Evolutionary conservation across 2,888 invertebrate species (phyloP).

Genomic region (Drosophila colorata): DNA sequence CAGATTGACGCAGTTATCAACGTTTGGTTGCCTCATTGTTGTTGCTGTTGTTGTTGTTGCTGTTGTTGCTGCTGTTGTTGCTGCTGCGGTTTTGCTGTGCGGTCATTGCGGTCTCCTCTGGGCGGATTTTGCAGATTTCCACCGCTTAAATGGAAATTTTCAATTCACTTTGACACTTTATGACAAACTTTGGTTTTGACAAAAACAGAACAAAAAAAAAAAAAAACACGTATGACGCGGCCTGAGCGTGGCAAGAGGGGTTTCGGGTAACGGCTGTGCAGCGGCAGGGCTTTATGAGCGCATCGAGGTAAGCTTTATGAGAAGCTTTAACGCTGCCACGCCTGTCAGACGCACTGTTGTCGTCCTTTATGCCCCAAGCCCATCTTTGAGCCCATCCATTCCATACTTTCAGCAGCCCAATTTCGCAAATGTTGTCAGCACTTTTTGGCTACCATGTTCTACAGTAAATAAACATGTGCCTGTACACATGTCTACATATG

Average conservation of each 20-base stretch:
- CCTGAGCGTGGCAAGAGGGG: not conserved
- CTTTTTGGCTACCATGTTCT: slow-evolving; percentile 58
- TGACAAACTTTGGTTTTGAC: slow-evolving; percentile 76
- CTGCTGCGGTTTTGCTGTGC: slow-evolving; percentile 54
- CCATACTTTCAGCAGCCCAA: slow-evolving; percentile 34
- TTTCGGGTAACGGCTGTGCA: not conserved
- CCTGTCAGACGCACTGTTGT: slow-evolving; percentile 55
- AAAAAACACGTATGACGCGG: not conserved
- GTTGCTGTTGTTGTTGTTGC: slow-evolving; percentile 19
- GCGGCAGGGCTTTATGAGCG: slow-evolving; percentile 25
- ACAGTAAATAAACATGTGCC: slow-evolving; percentile 1
- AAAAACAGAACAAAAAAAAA: slow-evolving; percentile 14
- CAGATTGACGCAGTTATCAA: slow-evolving; percentile 42
- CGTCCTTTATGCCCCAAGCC: not conserved
- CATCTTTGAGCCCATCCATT: slow-evolving; percentile 3
- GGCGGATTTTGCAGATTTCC: slow-evolving; percentile 64
- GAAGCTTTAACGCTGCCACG: slow-evolving; percentile 56
- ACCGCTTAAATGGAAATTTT: slow-evolving; percentile 77
- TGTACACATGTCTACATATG: slow-evolving; percentile 20
- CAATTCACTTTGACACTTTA: slow-evolving; percentile 80
- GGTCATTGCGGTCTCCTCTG: slow-evolving; percentile 66
- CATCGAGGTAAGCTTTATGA: slow-evolving; percentile 56
- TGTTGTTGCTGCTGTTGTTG: slow-evolving; percentile 25
- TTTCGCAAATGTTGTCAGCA: slow-evolving; percentile 77
- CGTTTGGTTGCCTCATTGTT: slow-evolving; percentile 11